These are phyloP conservation scores for Holothuria scabra DNA, from an alignment of 53 echinoderm and acorn worm genomes.

Conservation along the genomic window DNA sequence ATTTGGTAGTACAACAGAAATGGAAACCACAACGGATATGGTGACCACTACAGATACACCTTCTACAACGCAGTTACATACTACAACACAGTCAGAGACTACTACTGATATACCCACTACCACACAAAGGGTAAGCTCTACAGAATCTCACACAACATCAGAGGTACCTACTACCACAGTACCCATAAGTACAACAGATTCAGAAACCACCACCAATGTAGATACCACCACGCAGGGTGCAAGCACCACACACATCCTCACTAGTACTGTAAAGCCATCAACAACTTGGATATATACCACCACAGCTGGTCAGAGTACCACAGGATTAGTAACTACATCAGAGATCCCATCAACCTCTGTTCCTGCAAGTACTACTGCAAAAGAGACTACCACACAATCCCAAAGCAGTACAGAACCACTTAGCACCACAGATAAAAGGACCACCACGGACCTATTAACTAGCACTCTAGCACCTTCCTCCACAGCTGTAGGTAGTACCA, in stretches of 20 bases:
- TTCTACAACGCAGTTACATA: not conserved
- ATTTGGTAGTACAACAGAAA: not conserved
- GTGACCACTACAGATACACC: not conserved
- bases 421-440: conserved; percentile 8
- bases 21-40: not conserved
- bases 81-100: not conserved
- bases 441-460: not conserved
- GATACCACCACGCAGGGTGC: too few species aligned
- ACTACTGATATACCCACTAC: not conserved
- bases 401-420: not conserved
- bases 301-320: conserved; percentile 15
- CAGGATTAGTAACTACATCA: not conserved
- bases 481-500: conserved; percentile 3
- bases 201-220: not conserved
- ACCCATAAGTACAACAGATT: not conserved
- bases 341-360: not conserved
- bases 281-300: not conserved
- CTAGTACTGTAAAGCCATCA: too few species aligned
- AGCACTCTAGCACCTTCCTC: not conserved
- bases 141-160: not conserved
- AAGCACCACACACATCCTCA: too few species aligned
- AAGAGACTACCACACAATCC: not conserved
- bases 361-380: not conserved
- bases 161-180: too few species aligned
- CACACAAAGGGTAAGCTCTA: not conserved